A percentile compares a stretch with the other conserved stretches of the same genome.
Evolutionary conservation across 2,797 vertebrate genomes (phyloP).

Genomic region (Potorous gilbertii): DNA sequence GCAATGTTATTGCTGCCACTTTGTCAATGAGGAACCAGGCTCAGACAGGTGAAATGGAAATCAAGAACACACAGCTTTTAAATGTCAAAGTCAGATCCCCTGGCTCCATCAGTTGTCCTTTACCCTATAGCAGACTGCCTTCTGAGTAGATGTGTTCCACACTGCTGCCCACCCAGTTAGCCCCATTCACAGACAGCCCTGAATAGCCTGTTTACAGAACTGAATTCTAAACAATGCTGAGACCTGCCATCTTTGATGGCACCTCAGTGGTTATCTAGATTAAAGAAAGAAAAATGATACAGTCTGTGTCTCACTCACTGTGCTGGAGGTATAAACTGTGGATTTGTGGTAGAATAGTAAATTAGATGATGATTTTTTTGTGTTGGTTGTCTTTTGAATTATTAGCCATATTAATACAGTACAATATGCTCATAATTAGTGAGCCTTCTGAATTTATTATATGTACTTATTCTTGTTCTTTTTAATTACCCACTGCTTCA

Average conservation of each 20-base stretch:
- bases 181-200: not conserved
- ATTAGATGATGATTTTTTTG: slow-evolving; percentile 53
- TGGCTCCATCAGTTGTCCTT: not conserved
- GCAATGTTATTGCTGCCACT: not conserved
- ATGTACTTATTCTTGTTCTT: slow-evolving; percentile 62
- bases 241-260: not conserved
- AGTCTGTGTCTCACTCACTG: not conserved
- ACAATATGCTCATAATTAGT: slow-evolving; percentile 73
- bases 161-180: not conserved
- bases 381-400: slow-evolving; percentile 67
- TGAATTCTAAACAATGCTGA: not conserved
- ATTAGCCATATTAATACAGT: slow-evolving; percentile 64
- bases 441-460: slow-evolving; percentile 67
- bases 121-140: not conserved
- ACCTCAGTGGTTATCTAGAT: slow-evolving; percentile 25
- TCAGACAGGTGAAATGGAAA: not conserved
- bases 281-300: slow-evolving; percentile 52
- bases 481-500: slow-evolving; percentile 64
- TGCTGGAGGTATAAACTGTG: slow-evolving; percentile 20
- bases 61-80: not conserved
- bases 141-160: not conserved
- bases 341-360: slow-evolving; percentile 36
- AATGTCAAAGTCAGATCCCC: not conserved
- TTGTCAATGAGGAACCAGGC: not conserved
- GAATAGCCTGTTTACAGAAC: not conserved